Percentiles rank a stretch among this genome's conserved stretches.
phyloP scores from a whole-genome alignment of 1,140 invertebrate species.

The Drosophila insularis region DNA sequence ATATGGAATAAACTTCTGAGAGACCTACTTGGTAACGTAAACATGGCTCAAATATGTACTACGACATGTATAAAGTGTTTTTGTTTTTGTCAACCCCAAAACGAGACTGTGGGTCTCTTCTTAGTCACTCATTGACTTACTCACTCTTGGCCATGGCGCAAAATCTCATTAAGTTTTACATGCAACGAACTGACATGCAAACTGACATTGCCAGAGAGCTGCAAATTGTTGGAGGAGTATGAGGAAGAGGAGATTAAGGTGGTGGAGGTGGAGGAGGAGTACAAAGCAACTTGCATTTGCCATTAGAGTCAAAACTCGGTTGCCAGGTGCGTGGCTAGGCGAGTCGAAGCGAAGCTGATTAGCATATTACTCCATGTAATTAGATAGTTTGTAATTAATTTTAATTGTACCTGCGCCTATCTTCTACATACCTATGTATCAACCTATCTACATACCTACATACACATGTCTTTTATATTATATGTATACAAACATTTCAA shows the following conservation, averaged over 20 bases:
- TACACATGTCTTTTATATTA: not conserved
- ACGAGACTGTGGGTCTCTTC: not conserved
- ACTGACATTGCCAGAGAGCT: conserved; percentile 34
- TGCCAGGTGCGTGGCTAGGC: conserved; percentile 56
- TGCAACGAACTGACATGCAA: conserved; percentile 56
- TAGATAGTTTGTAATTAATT: conserved; percentile 72
- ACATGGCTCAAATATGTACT: too few relatives aligned
- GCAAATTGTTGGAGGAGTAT: not conserved
- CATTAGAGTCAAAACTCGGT: conserved; percentile 22
- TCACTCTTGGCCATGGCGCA: conserved; percentile 39
- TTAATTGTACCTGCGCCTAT: conserved; percentile 58
- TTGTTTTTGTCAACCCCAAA: conserved; percentile 32
- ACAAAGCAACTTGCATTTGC: conserved; percentile 6
- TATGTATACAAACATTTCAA: conserved; percentile 24
- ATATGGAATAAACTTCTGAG: too few relatives aligned
- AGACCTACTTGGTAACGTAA: too few relatives aligned
- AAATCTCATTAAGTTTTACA: conserved; percentile 61
- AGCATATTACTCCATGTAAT: conserved; percentile 70
- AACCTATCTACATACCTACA: not conserved
- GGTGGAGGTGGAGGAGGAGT: not conserved
- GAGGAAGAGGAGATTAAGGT: not conserved
- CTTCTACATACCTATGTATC: not conserved
- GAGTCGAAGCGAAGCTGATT: conserved; percentile 50
- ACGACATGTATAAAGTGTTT: not conserved
- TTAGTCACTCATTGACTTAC: conserved; percentile 34